Evolutionary conservation across 2,888 invertebrate species (phyloP).

Genomic region (Thyatira batis): DNA sequence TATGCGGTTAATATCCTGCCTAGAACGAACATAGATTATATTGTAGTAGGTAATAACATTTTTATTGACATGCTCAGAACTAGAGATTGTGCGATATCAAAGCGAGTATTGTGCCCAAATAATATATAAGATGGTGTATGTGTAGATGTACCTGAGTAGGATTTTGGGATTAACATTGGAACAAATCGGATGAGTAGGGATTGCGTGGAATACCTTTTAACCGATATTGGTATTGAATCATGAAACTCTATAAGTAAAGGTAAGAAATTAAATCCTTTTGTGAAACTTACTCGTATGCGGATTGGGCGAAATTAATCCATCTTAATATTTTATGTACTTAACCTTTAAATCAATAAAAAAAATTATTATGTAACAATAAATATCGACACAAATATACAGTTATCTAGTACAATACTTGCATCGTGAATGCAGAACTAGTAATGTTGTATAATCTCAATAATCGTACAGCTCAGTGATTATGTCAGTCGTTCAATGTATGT

Average conservation of each 20-base stretch:
- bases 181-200: not conserved
- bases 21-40: not conserved
- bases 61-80: not conserved
- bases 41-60: not conserved
- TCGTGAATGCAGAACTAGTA: not conserved
- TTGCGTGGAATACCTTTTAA: not conserved
- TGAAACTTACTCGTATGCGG: not conserved
- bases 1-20: no score
- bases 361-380: not conserved
- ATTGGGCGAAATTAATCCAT: not conserved
- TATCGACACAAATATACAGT: not conserved
- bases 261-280: not conserved
- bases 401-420: not conserved
- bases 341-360: not conserved
- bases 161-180: not conserved
- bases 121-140: not conserved
- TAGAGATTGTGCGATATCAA: not conserved
- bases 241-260: not conserved
- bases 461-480: slow-evolving; percentile 2
- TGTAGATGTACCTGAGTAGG: not conserved
- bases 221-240: not conserved
- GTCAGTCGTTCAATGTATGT: slow-evolving; percentile 2
- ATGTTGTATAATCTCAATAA: not conserved
- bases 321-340: not conserved
- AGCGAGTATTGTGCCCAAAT: not conserved